Evolutionary conservation across 2,797 vertebrate species (phyloP).

Genomic region (Sphaeramia orbicularis): DNA sequence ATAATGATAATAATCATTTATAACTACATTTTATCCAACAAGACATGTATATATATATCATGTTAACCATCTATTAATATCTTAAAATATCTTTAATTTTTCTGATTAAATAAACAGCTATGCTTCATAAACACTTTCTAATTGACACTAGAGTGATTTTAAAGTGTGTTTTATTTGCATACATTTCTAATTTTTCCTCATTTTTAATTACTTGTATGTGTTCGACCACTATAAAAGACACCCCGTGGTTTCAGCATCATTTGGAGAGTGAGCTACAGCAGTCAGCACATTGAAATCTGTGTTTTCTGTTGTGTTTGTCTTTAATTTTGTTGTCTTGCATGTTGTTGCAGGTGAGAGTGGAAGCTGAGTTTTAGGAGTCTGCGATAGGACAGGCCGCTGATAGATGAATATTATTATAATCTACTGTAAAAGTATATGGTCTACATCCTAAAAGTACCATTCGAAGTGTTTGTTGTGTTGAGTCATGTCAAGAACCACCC

Average conservation of each 20-base stretch:
- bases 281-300: neutral
- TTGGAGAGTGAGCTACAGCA: neutral
- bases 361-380: neutral
- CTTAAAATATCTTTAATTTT: neutral
- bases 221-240: neutral
- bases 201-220: neutral
- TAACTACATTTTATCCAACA: neutral
- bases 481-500: neutral
- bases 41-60: neutral
- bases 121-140: too few species aligned
- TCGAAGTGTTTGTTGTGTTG: neutral
- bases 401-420: neutral
- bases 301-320: neutral
- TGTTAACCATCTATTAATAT: neutral
- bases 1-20: neutral
- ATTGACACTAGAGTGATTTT: neutral
- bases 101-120: too few species aligned
- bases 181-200: neutral
- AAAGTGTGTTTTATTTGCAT: neutral
- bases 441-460: too few species aligned
- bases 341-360: neutral
- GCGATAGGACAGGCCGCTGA: neutral
- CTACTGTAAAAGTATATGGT: too few species aligned
- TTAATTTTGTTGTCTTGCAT: neutral
- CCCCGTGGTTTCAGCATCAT: constrained; percentile 3